Conservation (phyloP, 2,113 vertebrate genomes). For the Ranitomeya imitator region DNA sequence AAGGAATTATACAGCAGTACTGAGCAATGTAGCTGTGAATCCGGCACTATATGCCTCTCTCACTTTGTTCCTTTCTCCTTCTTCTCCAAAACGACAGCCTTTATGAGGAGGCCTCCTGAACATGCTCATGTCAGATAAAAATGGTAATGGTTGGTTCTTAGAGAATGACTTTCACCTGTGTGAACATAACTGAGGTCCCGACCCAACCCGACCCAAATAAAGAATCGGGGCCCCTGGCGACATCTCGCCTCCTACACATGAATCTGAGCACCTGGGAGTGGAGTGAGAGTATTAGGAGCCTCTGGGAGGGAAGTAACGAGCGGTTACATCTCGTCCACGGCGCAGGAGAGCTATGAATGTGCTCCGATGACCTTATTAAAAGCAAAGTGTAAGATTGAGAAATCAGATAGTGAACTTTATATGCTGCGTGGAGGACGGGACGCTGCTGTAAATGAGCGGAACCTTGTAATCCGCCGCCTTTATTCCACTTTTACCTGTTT, state of each 20-base stretch:
- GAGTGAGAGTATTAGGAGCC: background rate
- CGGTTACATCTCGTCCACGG: background rate
- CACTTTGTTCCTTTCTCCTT: too few species aligned
- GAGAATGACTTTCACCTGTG: background rate
- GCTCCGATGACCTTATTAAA: background rate
- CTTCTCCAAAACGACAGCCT: too few species aligned
- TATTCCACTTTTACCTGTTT: too few species aligned
- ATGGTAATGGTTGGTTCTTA: background rate
- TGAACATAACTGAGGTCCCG: too few species aligned
- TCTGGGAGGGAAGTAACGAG: background rate
- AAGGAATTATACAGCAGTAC: too few species aligned
- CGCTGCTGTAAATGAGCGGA: background rate
- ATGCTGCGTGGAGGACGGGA: background rate
- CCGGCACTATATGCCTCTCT: too few species aligned
- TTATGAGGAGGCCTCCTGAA: too few species aligned
- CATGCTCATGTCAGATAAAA: too few species aligned
- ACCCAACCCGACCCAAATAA: too few species aligned
- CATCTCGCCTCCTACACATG: background rate
- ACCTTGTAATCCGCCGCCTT: background rate
- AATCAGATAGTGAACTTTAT: background rate
- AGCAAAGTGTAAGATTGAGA: background rate
- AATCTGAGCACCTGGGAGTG: conserved; percentile 17
- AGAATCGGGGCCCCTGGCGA: too few species aligned
- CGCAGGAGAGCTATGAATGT: background rate
- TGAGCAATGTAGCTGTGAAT: too few species aligned